Evolutionary conservation across 2,888 invertebrate species (phyloP).

Genomic region (Miltochrista miniata): DNA sequence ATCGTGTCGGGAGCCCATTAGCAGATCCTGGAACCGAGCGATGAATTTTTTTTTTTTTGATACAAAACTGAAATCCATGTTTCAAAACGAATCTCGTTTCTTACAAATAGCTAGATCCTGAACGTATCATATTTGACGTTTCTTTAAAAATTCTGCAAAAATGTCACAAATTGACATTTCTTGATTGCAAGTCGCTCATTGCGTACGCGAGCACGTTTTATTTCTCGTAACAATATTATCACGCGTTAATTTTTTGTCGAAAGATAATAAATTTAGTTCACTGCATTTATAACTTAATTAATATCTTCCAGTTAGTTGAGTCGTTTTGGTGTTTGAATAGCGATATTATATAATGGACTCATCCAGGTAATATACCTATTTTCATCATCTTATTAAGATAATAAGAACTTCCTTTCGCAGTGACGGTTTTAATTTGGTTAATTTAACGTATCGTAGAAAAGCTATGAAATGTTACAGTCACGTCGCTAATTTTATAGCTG

Average conservation of each 20-base stretch:
- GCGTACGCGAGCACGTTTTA: conserved; percentile 34
- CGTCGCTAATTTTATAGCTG: not conserved
- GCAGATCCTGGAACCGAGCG: too few species aligned
- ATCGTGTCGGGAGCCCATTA: too few species aligned
- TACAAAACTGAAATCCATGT: too few species aligned
- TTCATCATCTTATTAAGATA: conserved; percentile 35
- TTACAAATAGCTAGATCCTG: too few species aligned
- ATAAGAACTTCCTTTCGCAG: conserved; percentile 42
- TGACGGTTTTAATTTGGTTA: conserved; percentile 45
- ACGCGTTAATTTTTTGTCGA: conserved; percentile 56
- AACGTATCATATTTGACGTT: too few species aligned
- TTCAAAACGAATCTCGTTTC: too few species aligned
- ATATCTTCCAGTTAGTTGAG: conserved; percentile 2
- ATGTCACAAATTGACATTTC: conserved; percentile 13
- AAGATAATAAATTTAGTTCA: conserved; percentile 7
- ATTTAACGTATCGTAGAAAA: conserved; percentile 18
- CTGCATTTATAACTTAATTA: conserved; percentile 7
- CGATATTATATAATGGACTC: conserved; percentile 72
- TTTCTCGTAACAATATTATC: conserved; percentile 48
- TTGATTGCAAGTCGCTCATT: conserved; percentile 13
- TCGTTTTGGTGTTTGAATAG: conserved; percentile 18
- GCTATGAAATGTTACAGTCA: not conserved
- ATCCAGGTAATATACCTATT: conserved; percentile 59
- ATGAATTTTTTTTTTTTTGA: too few species aligned
- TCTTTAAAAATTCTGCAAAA: too few species aligned